phyloP scores from a whole-genome alignment of 2,113 vertebrate genomes.

The Crotalus helleri region DNA sequence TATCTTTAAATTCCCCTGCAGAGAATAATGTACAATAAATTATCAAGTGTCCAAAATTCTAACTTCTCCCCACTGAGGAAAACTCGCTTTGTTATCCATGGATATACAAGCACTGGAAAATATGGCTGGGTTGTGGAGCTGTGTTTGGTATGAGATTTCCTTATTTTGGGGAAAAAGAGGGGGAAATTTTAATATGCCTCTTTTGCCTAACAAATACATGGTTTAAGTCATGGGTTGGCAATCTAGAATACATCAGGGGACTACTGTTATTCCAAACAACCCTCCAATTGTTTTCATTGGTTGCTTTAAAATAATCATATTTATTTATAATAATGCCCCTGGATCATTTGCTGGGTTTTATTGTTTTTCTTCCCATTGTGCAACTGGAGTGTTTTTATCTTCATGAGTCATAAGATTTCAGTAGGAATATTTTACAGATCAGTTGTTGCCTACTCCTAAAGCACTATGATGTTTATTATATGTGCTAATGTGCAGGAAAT shows the following conservation, averaged over 20 bases:
- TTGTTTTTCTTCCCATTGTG: neutral
- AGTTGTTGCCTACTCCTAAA: neutral
- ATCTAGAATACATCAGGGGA: neutral
- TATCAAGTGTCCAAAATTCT: neutral
- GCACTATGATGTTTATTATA: neutral
- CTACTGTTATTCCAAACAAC: neutral
- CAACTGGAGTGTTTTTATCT: neutral
- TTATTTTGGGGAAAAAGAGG: neutral
- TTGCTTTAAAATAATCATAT: neutral
- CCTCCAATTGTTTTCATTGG: neutral
- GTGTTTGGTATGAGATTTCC: slow-evolving; percentile 20
- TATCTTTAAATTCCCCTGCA: slow-evolving; percentile 5
- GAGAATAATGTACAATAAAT: neutral
- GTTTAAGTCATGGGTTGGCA: neutral
- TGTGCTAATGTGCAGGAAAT: neutral
- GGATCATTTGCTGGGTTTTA: neutral
- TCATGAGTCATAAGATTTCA: neutral
- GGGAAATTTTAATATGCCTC: neutral
- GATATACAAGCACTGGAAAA: slow-evolving; percentile 23
- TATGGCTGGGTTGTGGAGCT: slow-evolving; percentile 26
- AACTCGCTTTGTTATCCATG: slow-evolving; percentile 25
- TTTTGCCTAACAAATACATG: neutral
- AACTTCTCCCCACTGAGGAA: slow-evolving; percentile 19
- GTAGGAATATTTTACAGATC: neutral
- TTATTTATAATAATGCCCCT: neutral